Conservation (phyloP, 2,113 vertebrate genomes). For the Pelvicachromis taeniatus region DNA sequence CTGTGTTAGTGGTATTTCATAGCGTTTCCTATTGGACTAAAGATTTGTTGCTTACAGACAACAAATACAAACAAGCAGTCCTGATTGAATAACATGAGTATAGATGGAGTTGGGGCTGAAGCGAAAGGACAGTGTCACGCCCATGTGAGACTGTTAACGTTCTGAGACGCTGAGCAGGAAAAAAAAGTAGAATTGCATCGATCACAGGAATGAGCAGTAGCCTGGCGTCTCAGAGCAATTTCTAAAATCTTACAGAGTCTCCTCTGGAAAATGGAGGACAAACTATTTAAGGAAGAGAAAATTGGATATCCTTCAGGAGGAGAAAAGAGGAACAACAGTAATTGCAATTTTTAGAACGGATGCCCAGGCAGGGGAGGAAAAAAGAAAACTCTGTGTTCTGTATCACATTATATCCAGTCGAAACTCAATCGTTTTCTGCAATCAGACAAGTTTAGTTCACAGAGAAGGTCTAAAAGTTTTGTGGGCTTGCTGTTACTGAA, state of each 20-base stretch:
- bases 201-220: not conserved
- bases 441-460: not conserved
- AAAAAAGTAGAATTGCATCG: not conserved
- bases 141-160: not conserved
- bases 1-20: not conserved
- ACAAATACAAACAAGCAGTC: not conserved
- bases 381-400: not conserved
- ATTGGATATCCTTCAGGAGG: constrained; percentile 42
- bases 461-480: not conserved
- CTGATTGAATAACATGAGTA: not conserved
- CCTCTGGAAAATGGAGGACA: constrained; percentile 28
- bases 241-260: constrained; percentile 2
- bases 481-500: not conserved
- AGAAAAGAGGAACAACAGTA: constrained; percentile 15
- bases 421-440: not conserved
- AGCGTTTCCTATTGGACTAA: not conserved
- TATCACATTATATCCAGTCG: constrained; percentile 14
- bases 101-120: not conserved
- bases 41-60: not conserved
- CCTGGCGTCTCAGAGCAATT: not conserved
- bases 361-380: not conserved
- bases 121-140: not conserved
- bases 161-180: not conserved
- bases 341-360: constrained; percentile 42
- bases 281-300: constrained; percentile 38